Conservation (phyloP, 2,797 vertebrate species). For the Bucorvus abyssinicus region DNA sequence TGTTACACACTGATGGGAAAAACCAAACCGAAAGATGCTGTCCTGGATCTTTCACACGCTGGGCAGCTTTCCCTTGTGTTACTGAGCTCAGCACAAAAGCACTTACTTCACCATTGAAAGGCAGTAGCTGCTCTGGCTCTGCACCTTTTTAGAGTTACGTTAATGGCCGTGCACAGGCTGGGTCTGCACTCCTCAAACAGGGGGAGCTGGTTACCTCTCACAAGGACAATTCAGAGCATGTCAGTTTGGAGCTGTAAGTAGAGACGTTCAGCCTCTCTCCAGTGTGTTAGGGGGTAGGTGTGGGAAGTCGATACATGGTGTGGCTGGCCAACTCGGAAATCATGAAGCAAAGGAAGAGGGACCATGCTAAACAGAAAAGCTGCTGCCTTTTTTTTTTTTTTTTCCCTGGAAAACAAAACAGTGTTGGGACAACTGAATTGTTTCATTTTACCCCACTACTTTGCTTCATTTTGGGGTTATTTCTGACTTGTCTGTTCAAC, state of each 20-base stretch:
- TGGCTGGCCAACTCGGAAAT: background rate
- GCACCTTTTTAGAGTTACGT: background rate
- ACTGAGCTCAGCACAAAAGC: background rate
- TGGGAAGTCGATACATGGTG: background rate
- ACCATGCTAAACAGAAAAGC: background rate
- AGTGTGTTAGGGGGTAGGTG: background rate
- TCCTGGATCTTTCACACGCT: conserved; percentile 33
- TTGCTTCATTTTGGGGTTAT: background rate
- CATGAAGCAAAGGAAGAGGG: background rate
- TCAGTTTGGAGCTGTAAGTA: background rate
- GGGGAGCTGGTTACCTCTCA: background rate
- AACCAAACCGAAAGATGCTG: background rate
- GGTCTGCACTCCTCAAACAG: background rate
- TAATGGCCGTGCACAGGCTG: background rate
- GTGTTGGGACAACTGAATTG: background rate
- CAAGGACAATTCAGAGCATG: background rate
- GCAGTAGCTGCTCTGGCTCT: background rate
- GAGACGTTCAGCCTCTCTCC: background rate
- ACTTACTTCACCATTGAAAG: background rate
- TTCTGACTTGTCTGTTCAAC: background rate
- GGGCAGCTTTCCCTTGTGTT: background rate
- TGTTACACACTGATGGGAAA: background rate
- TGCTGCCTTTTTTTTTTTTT: background rate
- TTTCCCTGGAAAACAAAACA: background rate
- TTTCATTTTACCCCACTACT: background rate